Base-by-base conservation (phyloP, 2,888 invertebrate genomes). In the Campopleginae sp. region DNA sequence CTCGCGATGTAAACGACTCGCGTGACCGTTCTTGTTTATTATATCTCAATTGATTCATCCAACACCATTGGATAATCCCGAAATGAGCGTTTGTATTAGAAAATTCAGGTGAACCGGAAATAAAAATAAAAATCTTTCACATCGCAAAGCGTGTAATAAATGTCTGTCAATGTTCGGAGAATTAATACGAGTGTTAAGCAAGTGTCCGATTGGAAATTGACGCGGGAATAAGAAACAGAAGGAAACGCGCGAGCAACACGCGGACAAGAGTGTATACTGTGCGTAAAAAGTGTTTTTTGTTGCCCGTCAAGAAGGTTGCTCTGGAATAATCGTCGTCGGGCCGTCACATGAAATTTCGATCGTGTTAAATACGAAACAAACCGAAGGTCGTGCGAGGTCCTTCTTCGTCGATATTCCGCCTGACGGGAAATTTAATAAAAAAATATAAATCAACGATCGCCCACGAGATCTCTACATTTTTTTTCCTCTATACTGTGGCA, bases 401-500 rank as follows among this genome's bases (percentile, higher is more conserved):
- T 74, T 80, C 71, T 66, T 75, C 23, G 61, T 77, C 61, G 44
- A 74, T 38, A 27, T 71, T 54, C 44, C 38, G 66, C 19, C 51
- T 27, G 33, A 65, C 33, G 77, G 65, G 19, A 46, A 63, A n/a
- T n/a, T n/a, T n/a, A 46, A 42, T 42, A 54, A 8, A 33, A 71
- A 46, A 46, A 66, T 63, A 44, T 58, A 27, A 27, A 58, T 75
- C 68, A 23, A 46, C 79, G 27, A 23, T 19, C 74, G 31, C 68
- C 63, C 82, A 44, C 19, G 48, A 72, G 77, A 76, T 61, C 74
- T 77, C 12, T 14, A 8, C n/a, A 19, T 82, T 79, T 80, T 51
- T 75, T 79, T 68, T 80, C 38, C 46, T 27, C 14, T 14, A 12
- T 78, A 82, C 79, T 80, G 88, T 85, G 87, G 75, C 80, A 70